phyloP scores from a whole-genome alignment of 2,113 vertebrate species.

The Sisor rabdophorus region DNA sequence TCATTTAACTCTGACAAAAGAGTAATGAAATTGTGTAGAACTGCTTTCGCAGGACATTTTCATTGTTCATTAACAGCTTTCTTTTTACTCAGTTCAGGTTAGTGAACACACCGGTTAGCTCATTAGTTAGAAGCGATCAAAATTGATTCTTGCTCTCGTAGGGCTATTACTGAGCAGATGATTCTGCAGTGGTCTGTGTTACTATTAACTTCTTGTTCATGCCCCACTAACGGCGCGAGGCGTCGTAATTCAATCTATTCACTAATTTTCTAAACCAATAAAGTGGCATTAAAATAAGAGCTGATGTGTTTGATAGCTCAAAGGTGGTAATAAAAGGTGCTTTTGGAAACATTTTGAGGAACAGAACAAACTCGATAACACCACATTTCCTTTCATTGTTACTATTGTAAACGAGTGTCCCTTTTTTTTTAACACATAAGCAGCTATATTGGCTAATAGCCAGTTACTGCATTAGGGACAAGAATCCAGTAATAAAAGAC shows the following conservation, averaged over 20 bases:
- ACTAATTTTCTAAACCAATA: conserved; percentile 20
- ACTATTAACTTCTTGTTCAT: conserved; percentile 21
- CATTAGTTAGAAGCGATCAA: conserved; percentile 12
- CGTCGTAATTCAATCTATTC: not conserved
- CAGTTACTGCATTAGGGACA: conserved; percentile 30
- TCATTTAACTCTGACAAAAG: not conserved
- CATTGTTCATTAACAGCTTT: not conserved
- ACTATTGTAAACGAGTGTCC: not conserved
- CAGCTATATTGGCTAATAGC: conserved; percentile 33
- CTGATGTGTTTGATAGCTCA: not conserved
- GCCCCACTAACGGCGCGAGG: not conserved
- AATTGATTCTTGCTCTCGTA: conserved; percentile 14
- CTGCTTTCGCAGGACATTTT: not conserved
- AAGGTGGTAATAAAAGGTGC: conserved; percentile 21
- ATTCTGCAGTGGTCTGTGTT: conserved; percentile 5
- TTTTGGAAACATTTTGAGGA: not conserved
- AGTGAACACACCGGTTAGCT: conserved; percentile 20
- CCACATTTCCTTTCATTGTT: not conserved
- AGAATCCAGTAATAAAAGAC: conserved; percentile 26
- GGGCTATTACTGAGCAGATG: not conserved
- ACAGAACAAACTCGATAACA: not conserved
- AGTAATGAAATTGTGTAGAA: not conserved
- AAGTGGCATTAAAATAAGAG: conserved; percentile 5
- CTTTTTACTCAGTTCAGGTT: not conserved
- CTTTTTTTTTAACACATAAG: conserved; percentile 25